Evolutionary conservation across 2,888 invertebrate species (phyloP), one percentile per base, ranked within the genome.

Genomic region (Caenorhabditis sp.): DNA sequence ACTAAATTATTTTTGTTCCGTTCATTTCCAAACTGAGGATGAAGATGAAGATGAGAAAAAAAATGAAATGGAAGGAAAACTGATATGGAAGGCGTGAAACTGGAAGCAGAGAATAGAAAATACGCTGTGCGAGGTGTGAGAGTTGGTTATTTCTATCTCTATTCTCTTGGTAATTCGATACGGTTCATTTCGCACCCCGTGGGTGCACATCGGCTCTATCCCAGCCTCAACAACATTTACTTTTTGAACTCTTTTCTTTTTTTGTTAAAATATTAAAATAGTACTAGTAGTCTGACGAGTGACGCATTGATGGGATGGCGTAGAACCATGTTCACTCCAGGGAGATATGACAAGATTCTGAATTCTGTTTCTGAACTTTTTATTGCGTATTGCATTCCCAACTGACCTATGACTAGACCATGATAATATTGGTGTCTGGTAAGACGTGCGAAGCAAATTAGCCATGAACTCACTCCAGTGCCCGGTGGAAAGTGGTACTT

Each of bases 71-170:
- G 8, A 24, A n/a, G 6, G 78, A 64, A 70, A 70, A 44, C 55
- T 55, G 69, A 77, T 69, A 77, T 56, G 50, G 64, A 62, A 76
- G 65, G 74, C 74, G 65, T 67, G 64, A 76, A 74, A 60, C 32
- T 9, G 32, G 4, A 9, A 6, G 32, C 9, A 32, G 32, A 32
- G 32, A 32, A 32, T 6, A 32, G 18, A 51, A 24, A 51, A 51
- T 51, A 51, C 22, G 24, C 51, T 32, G n/a, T 56, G 56, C 37
- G 40, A 20, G 60, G 61, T 47, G 44, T n/a, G 47, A 44, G 47
- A 47, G 61, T 58, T 56, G 55, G 55, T 56, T 56, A 32, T 56
- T 56, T 53, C 53, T 22, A 53, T 24, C 55, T 26, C 55, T 56
- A 18, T 37, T 58, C 37, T 32, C n/a, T n/a, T 65, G 22, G 76